Evolutionary conservation across 2,888 invertebrate genomes (phyloP), one percentile per base, ranked within the genome.

Genomic region (Metallyticus violacea): DNA sequence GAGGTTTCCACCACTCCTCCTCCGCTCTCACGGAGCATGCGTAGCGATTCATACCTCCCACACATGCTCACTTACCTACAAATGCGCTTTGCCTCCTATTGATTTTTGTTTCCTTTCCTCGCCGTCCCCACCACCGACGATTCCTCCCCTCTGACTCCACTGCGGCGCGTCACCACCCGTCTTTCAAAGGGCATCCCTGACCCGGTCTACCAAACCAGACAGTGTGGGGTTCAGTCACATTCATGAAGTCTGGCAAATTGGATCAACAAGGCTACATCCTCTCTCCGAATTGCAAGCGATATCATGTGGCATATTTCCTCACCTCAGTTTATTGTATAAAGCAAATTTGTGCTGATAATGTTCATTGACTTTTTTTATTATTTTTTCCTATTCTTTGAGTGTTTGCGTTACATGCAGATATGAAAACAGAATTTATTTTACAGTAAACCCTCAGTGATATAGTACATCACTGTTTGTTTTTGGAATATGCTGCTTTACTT

Each of bases 171-270:
- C 77, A 80, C 77, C 83, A 7, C 26, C 29, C 7, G 82, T 27
- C n/a, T 77, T 83, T 85, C 85, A 85, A 85, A 85, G 81, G 85
- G 76, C 79, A 85, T 85, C 87, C 87, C 84, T 87, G 87, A 87
- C 87, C 87, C 86, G 26, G 81, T 79, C 80, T 77, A 87, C 81
- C 7, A 81, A 77, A 28, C 85, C 77, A 87, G 85, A 84, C 86
- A 86, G 77, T 87, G 87, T 86, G 87, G 80, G 80, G 85, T 62
- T 62, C 40, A 62, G 40, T 62, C 40, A 15, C 40, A 62, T 62
- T 62, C 40, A 62, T 62, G 40, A 62, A 15, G 40, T 62, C 40
- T 62, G 40, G 40, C 40, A 62, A 62, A 62, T 62, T 62, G 40
- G 40, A 62, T 62, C 40, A n/a, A n/a, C n/a, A n/a, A n/a, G n/a